Conservation (phyloP, 2,113 vertebrate species). For the Heterocephalus glaber region DNA sequence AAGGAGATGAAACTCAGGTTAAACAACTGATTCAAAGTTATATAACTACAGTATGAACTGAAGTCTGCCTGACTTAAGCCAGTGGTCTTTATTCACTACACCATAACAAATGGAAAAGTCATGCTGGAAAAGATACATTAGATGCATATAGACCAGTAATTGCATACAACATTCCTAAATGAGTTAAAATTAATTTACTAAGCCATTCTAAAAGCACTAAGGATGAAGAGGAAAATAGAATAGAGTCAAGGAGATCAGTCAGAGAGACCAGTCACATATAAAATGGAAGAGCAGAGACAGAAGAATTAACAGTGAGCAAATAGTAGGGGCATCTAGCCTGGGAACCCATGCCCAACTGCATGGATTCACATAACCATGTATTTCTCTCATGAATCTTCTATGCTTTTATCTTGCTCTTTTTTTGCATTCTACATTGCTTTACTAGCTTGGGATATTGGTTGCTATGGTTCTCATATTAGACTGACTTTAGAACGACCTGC, state of each 20-base stretch:
- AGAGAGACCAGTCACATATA: neutral
- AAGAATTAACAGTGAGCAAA: neutral
- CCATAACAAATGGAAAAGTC: neutral
- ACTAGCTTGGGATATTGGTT: neutral
- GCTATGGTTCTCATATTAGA: neutral
- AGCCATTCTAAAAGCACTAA: neutral
- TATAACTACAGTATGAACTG: neutral
- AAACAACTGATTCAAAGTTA: neutral
- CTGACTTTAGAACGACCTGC: neutral
- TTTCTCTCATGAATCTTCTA: neutral
- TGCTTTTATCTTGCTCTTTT: neutral
- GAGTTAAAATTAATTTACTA: neutral
- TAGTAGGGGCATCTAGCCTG: neutral
- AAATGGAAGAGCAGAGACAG: neutral
- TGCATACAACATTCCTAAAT: neutral
- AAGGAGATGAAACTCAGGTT: neutral
- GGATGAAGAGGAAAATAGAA: neutral
- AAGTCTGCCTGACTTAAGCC: neutral
- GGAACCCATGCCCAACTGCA: neutral
- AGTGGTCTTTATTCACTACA: neutral
- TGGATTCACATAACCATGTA: too few species aligned
- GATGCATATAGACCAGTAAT: neutral
- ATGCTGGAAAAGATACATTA: neutral
- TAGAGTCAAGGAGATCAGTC: neutral
- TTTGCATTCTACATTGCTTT: neutral